Conservation (phyloP, 2,113 vertebrate species). For the Rhegmatorhina hoffmannsi region DNA sequence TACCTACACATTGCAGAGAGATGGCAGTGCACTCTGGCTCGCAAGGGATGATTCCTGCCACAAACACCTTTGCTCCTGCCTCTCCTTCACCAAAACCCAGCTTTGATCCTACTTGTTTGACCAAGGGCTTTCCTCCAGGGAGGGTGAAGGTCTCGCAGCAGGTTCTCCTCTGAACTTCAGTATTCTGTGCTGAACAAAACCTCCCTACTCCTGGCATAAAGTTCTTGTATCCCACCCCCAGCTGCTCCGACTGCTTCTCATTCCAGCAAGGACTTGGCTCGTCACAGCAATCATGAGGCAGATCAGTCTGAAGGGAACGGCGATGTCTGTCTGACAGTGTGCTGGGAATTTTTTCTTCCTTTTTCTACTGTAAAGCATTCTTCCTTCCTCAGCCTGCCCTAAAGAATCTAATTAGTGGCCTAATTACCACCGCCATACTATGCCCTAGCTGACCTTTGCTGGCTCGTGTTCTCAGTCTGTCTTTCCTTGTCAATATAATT, state of each 20-base stretch:
- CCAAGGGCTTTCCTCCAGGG: rapidly evolving
- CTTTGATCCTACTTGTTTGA: not conserved
- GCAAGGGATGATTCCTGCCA: not conserved
- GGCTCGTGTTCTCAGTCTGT: not conserved
- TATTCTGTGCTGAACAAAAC: not conserved
- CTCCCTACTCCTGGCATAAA: not conserved
- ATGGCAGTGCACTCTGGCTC: not conserved
- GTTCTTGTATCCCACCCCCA: not conserved
- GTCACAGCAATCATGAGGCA: not conserved
- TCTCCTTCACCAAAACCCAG: not conserved
- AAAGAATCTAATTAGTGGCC: constrained; percentile 41
- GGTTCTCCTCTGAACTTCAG: not conserved
- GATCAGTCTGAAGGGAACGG: not conserved
- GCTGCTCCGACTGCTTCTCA: not conserved
- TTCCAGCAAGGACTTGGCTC: not conserved
- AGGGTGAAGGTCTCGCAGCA: not conserved
- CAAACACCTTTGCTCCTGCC: not conserved
- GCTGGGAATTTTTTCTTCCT: not conserved
- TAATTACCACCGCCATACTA: not conserved
- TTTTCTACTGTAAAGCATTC: not conserved
- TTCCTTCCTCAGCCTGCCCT: not conserved
- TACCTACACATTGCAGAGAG: not conserved
- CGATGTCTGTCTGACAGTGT: not conserved
- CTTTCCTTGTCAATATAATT: not conserved
- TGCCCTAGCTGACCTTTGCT: not conserved